phyloP scores from a whole-genome alignment of 2,797 vertebrate species.

The Etheostoma nigrum region DNA sequence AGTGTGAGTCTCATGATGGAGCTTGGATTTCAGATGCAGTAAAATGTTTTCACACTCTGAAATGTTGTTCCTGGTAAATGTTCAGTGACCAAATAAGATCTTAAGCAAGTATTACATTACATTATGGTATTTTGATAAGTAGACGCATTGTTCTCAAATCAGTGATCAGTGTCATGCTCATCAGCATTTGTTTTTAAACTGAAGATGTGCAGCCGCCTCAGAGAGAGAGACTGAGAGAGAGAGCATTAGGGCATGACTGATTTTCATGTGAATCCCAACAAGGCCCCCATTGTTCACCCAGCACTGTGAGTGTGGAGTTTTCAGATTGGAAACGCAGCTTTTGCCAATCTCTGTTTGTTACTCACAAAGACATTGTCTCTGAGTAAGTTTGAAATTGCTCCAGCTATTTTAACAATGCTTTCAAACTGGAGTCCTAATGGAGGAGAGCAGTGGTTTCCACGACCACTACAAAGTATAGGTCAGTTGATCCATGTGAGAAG shows the following conservation, averaged over 20 bases:
- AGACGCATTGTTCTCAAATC: conserved; percentile 22
- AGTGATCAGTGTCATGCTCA: conserved; percentile 21
- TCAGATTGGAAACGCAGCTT: conserved; percentile 54
- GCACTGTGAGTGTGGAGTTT: conserved; percentile 46
- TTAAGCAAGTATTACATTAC: conserved; percentile 21
- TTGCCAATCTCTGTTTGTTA: conserved; percentile 58
- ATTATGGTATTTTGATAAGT: conserved; percentile 29
- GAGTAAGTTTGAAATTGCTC: conserved; percentile 40
- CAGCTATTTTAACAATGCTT: conserved; percentile 50
- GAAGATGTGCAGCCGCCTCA: conserved; percentile 54
- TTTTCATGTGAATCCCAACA: conserved; percentile 75
- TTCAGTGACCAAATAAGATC: conserved; percentile 55
- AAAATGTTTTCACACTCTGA: conserved; percentile 38
- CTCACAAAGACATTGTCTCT: conserved; percentile 61
- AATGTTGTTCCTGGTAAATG: conserved; percentile 44
- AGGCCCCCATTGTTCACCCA: conserved; percentile 76
- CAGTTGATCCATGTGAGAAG: conserved; percentile 54
- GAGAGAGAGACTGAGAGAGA: neutral
- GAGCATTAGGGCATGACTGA: conserved; percentile 59
- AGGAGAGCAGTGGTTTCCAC: conserved; percentile 47
- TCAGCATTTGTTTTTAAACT: conserved; percentile 26
- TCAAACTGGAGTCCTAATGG: conserved; percentile 24
- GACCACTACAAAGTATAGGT: conserved; percentile 41
- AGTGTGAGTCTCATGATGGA: conserved; percentile 67
- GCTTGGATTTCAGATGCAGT: conserved; percentile 63